phyloP scores from a whole-genome alignment of 2,888 invertebrate genomes.

The Dromius quadrimaculatus region DNA sequence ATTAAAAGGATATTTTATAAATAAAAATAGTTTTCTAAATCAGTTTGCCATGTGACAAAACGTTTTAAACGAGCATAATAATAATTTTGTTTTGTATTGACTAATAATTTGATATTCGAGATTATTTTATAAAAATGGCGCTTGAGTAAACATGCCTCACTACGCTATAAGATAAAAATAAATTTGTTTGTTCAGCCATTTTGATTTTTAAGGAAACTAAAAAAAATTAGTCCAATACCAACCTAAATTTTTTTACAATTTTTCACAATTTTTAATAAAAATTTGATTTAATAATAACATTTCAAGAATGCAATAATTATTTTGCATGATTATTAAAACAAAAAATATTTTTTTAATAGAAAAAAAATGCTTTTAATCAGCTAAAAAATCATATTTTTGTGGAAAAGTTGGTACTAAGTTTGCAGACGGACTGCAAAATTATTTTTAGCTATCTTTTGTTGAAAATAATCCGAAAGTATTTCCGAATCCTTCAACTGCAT shows the following conservation, averaged over 20 bases:
- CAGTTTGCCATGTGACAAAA: neutral
- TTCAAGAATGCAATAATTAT: neutral
- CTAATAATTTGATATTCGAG: conserved; percentile 3
- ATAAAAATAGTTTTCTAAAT: neutral
- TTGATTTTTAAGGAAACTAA: conserved; percentile 59
- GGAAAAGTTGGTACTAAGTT: conserved; percentile 38
- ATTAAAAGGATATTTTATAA: neutral
- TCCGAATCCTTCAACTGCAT: conserved; percentile 28
- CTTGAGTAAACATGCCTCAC: conserved; percentile 10
- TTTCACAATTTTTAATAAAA: neutral
- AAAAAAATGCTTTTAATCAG: neutral
- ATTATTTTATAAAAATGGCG: conserved; percentile 45
- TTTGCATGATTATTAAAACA: no score
- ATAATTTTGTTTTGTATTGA: conserved; percentile 13
- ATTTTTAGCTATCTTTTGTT: conserved; percentile 50
- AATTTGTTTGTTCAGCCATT: conserved; percentile 66
- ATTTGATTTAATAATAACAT: neutral
- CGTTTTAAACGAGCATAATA: neutral
- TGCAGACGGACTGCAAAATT: conserved; percentile 43
- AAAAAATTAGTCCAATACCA: conserved; percentile 42
- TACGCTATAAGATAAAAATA: conserved; percentile 63
- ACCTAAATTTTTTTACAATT: conserved; percentile 45
- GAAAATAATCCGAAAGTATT: conserved; percentile 44
- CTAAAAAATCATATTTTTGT: conserved; percentile 29
- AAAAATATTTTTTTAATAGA: conserved; percentile 10